Evolutionary conservation across 1,140 invertebrate species (phyloP).

Genomic region (Drosophila pandora): DNA sequence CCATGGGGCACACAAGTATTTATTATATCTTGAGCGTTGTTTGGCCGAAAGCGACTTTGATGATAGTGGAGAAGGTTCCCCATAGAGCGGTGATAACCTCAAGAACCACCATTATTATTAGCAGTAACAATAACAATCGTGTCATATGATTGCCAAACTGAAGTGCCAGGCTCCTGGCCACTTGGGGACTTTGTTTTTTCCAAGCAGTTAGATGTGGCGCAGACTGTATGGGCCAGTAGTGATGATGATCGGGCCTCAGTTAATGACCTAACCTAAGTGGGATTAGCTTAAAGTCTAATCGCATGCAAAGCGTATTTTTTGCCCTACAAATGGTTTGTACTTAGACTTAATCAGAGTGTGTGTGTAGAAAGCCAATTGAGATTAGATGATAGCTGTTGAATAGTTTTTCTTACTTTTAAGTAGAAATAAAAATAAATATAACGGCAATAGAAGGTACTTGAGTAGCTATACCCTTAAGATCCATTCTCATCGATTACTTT

Average conservation of each 20-base stretch:
- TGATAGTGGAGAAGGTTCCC: constrained; percentile 32
- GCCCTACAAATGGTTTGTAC: background rate
- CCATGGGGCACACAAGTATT: constrained; percentile 18
- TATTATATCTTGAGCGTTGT: constrained; percentile 39
- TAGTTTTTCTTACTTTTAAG: background rate
- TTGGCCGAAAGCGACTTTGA: constrained; percentile 39
- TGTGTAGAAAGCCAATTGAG: background rate
- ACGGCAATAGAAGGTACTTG: background rate
- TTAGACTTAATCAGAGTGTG: background rate
- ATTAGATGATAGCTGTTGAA: background rate
- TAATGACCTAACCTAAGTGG: constrained; percentile 64
- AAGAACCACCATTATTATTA: constrained; percentile 31
- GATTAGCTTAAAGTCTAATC: constrained; percentile 41
- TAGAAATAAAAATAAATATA: background rate
- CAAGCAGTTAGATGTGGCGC: no score
- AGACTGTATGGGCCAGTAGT: background rate
- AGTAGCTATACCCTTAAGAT: background rate
- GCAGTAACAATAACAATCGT: constrained; percentile 41
- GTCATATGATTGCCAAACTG: constrained; percentile 44
- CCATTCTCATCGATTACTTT: no score
- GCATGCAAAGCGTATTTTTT: constrained; percentile 12
- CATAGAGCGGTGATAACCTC: constrained; percentile 29
- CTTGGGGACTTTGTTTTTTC: constrained; percentile 21
- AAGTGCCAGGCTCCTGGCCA: constrained; percentile 20
- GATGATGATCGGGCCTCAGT: constrained; percentile 1